Conservation (phyloP, 2,888 invertebrate genomes). For the Hypena proboscidalis region DNA sequence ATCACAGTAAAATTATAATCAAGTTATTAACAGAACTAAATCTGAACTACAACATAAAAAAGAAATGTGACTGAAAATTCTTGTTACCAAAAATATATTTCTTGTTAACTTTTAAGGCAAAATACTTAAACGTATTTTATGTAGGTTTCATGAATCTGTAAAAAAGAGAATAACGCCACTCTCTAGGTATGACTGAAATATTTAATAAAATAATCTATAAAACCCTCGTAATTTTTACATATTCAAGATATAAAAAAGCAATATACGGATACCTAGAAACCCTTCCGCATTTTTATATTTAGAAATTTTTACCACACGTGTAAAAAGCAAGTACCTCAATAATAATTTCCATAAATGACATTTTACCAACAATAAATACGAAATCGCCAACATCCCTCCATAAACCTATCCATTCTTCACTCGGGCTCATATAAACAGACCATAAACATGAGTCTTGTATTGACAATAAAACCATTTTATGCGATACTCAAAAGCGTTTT, state of each 20-base stretch:
- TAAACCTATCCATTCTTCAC: constrained; percentile 61
- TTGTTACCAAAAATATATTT: too few relatives aligned
- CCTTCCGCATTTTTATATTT: background rate
- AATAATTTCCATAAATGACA: constrained; percentile 38
- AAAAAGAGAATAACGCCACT: too few relatives aligned
- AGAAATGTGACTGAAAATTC: too few relatives aligned
- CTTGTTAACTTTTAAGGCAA: too few relatives aligned
- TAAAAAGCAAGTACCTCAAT: constrained; percentile 14
- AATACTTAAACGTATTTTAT: too few relatives aligned
- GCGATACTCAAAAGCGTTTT: constrained; percentile 56
- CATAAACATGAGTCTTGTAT: constrained; percentile 77
- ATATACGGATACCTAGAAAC: background rate
- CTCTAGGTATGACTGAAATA: too few relatives aligned
- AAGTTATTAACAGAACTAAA: too few relatives aligned
- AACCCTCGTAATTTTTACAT: background rate
- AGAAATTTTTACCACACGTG: background rate
- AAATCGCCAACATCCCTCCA: constrained; percentile 61
- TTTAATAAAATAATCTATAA: background rate
- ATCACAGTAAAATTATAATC: too few relatives aligned
- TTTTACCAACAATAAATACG: constrained; percentile 51
- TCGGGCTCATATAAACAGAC: constrained; percentile 70
- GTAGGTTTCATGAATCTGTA: background rate
- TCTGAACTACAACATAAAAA: too few relatives aligned
- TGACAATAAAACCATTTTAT: constrained; percentile 71
- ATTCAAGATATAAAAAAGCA: background rate